Percentiles rank a stretch among this genome's conserved stretches.
These are phyloP conservation scores for Myzus persicae DNA, from an alignment of 1,140 invertebrate species.

Conservation along the genomic window DNA sequence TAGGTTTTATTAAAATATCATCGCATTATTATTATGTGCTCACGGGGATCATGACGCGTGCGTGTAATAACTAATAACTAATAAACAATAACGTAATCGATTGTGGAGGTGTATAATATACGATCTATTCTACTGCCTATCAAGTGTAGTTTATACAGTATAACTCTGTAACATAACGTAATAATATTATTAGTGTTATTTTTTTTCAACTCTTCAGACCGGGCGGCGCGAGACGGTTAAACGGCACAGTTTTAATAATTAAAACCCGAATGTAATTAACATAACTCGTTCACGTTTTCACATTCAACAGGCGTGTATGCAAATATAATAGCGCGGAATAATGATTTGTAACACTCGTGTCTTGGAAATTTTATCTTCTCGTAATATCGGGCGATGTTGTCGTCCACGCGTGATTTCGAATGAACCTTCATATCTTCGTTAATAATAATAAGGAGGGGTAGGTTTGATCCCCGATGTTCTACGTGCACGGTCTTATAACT, in stretches of 20 bases:
- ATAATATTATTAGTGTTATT: neutral
- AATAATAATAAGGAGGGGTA: neutral
- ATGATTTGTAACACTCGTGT: conserved; percentile 13
- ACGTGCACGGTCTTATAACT: neutral
- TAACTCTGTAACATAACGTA: neutral
- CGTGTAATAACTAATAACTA: neutral
- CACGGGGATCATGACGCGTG: neutral
- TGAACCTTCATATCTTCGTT: neutral
- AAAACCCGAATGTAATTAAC: conserved; percentile 36
- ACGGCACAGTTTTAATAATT: conserved; percentile 33
- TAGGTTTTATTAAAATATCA: neutral
- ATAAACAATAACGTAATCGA: conserved; percentile 16
- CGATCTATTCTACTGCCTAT: neutral
- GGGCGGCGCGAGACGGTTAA: neutral
- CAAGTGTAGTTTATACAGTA: neutral
- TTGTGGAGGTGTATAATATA: neutral
- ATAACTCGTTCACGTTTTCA: conserved; percentile 33
- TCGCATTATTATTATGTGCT: neutral
- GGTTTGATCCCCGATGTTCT: neutral
- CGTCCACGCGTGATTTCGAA: neutral
- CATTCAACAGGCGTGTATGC: conserved; percentile 25
- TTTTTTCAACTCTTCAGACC: neutral
- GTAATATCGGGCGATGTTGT: neutral
- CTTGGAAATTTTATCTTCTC: conserved; percentile 18
- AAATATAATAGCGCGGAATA: neutral